These are phyloP conservation scores for Benitochromis conjunctus DNA, from an alignment of 2,113 vertebrate genomes.

Conservation along the genomic window DNA sequence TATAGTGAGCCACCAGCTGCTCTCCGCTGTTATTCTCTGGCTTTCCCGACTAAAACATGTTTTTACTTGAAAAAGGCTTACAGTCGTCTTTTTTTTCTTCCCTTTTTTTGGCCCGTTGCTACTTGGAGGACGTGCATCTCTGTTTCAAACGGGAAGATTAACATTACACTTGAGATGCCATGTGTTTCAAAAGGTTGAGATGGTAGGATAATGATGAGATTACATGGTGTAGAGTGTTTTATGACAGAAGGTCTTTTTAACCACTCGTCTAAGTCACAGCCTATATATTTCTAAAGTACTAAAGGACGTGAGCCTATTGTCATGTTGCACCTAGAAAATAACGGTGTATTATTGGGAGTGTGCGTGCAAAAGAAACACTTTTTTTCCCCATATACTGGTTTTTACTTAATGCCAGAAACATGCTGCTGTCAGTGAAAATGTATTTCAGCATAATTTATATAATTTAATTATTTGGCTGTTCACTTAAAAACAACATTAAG, in stretches of 20 bases:
- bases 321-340: not conserved
- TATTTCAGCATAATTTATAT: not conserved
- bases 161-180: constrained; percentile 47
- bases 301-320: not conserved
- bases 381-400: not conserved
- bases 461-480: constrained; percentile 53
- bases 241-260: constrained; percentile 28
- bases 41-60: constrained; percentile 32
- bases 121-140: constrained; percentile 1
- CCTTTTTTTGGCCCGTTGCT: not conserved
- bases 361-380: not conserved
- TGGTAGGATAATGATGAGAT: constrained; percentile 41
- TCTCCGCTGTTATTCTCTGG: constrained; percentile 45
- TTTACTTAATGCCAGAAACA: not conserved
- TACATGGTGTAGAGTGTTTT: constrained; percentile 37
- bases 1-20: constrained; percentile 66
- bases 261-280: not conserved
- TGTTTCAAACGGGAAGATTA: constrained; percentile 50
- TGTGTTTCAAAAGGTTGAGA: constrained; percentile 47
- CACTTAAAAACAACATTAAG: constrained; percentile 77
- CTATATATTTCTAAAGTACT: constrained; percentile 4
- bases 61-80: constrained; percentile 50
- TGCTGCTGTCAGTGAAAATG: not conserved
- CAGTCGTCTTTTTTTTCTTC: not conserved
- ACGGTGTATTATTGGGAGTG: not conserved